Evolutionary conservation across 2,888 invertebrate species (phyloP).

Genomic region (Drosophila mercatorum): DNA sequence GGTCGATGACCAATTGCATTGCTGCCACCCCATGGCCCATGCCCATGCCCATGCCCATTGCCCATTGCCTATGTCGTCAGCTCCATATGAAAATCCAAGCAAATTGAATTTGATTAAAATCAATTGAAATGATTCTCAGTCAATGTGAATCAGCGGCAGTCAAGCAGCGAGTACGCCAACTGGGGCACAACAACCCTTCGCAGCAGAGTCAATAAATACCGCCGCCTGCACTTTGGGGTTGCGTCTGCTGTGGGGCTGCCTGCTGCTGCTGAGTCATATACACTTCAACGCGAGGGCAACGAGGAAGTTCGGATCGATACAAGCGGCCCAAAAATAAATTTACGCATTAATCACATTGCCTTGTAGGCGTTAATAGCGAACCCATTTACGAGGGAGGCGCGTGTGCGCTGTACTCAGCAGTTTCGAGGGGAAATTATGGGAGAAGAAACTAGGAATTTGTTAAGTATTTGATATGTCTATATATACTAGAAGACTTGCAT

Average conservation of each 20-base stretch:
- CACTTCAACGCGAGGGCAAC: conserved; percentile 16
- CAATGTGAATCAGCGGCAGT: neutral
- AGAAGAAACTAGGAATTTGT: too few relatives aligned
- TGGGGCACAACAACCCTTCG: conserved; percentile 30
- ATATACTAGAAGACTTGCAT: neutral
- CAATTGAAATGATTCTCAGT: conserved; percentile 74
- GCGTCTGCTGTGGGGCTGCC: neutral
- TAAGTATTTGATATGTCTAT: neutral
- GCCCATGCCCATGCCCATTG: too few relatives aligned
- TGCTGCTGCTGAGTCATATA: conserved; percentile 44
- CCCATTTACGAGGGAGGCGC: neutral
- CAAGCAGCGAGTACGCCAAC: neutral
- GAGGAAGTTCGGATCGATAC: conserved; percentile 47
- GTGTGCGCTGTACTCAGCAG: neutral
- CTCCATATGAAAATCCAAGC: conserved; percentile 16
- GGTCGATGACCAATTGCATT: conserved; percentile 33
- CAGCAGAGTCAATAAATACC: conserved; percentile 6
- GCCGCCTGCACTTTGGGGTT: conserved; percentile 4
- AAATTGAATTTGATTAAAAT: conserved; percentile 82
- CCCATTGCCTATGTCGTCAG: neutral
- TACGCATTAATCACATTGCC: neutral
- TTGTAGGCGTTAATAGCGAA: neutral
- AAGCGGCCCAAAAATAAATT: conserved; percentile 10
- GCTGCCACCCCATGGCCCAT: conserved; percentile 4
- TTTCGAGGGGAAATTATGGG: neutral